phyloP scores from a whole-genome alignment of 1,140 invertebrate species.

The Lasioglossum baleicum region DNA sequence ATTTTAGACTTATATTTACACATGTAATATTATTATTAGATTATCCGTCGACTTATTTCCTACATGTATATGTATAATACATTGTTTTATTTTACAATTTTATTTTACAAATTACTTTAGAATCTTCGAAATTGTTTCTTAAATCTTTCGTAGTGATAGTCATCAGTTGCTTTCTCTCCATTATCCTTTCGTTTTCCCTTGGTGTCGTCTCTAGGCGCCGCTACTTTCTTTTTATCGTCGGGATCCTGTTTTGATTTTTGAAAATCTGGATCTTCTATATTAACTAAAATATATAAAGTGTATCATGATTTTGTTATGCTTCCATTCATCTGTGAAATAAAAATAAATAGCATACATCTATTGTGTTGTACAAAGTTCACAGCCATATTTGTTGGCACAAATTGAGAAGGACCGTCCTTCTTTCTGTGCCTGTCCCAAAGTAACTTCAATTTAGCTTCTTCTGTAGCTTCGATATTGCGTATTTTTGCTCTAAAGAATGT shows the following conservation, averaged over 20 bases:
- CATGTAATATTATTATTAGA: background rate
- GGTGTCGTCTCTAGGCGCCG: constrained; percentile 80
- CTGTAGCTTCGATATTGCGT: constrained; percentile 98
- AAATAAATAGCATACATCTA: constrained; percentile 85
- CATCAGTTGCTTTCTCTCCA: constrained; percentile 95
- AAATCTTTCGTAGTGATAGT: constrained; percentile 98
- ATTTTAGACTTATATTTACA: no score
- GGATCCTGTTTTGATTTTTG: constrained; percentile 81
- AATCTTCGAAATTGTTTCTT: constrained; percentile 97
- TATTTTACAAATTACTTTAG: constrained; percentile 75
- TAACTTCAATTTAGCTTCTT: constrained; percentile 96
- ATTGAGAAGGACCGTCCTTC: constrained; percentile 96
- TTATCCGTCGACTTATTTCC: background rate
- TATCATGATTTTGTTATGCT: background rate
- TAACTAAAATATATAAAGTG: constrained; percentile 83
- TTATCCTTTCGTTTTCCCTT: constrained; percentile 85
- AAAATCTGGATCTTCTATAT: constrained; percentile 87
- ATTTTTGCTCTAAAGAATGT: constrained; percentile 90
- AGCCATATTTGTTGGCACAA: constrained; percentile 98
- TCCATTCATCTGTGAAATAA: constrained; percentile 19
- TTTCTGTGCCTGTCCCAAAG: constrained; percentile 93
- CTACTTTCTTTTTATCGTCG: constrained; percentile 79
- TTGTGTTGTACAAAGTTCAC: constrained; percentile 99
- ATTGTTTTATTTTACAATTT: constrained; percentile 9
- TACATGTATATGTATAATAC: background rate